These are phyloP conservation scores for Phyllostomus hastatus DNA, from an alignment of 2,113 vertebrate species.

Conservation along the genomic window DNA sequence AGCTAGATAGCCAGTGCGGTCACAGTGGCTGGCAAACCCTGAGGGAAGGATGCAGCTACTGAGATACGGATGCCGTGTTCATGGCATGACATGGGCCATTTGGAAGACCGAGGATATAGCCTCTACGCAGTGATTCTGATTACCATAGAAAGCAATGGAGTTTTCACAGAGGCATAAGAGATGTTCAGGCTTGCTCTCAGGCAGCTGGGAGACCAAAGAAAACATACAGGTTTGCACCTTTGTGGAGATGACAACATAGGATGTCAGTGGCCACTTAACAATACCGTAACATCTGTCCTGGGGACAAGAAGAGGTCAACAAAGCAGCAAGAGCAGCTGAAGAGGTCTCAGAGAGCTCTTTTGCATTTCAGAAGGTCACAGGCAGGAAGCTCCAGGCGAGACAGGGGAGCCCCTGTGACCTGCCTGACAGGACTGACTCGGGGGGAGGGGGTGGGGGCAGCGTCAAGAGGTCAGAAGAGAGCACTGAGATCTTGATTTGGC, in stretches of 20 bases:
- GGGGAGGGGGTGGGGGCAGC: fast-evolving
- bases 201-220: neutral
- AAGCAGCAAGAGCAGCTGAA: neutral
- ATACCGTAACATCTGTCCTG: neutral
- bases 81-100: neutral
- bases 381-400: neutral
- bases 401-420: neutral
- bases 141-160: neutral
- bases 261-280: neutral
- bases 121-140: neutral
- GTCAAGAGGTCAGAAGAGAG: neutral
- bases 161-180: neutral
- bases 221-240: neutral
- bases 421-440: neutral
- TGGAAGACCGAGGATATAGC: neutral
- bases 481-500: neutral
- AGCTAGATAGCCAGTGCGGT: fast-evolving
- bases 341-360: neutral
- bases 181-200: neutral
- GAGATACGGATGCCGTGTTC: neutral
- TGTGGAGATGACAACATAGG: neutral
- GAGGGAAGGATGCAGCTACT: neutral
- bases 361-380: neutral
- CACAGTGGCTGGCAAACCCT: neutral
- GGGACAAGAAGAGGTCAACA: neutral